Evolutionary conservation across 2,888 invertebrate species (phyloP), one percentile per base, ranked within the genome.

Genomic region (Drosophila quinaria): DNA sequence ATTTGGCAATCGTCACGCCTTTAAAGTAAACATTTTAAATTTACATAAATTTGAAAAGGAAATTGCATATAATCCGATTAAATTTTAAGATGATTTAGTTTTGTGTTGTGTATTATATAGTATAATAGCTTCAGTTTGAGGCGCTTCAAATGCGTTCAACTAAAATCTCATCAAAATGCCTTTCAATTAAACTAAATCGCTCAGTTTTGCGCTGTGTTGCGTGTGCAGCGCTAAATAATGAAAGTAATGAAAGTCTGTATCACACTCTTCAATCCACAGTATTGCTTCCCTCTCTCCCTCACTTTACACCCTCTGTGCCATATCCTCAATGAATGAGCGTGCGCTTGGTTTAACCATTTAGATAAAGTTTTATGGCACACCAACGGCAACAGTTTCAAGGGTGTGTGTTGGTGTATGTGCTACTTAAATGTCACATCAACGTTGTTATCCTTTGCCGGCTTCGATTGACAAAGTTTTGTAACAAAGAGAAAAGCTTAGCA

Each of bases 331-430:
- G 78, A 77, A 76, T 59, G 69, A 74, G 56, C 62, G 58, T 75
- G 65, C 70, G 80, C 85, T 71, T 87, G 87, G 87, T 83, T 84
- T 72, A 84, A 83, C 84, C 84, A 87, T 84, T 84, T 87, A 84
- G 84, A 84, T 84, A 84, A 84, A 84, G 87, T 84, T 84, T 84
- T 84, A 84, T 87, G 84, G 73, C 82, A 83, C 83, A 80, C 83
- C 78, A 78, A 82, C 64, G 81, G 61, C 83, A 75, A 70, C 70
- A 56, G 60, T 74, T 78, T 62, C 15, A 54, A 66, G 68, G 66
- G 52, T 66, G 70, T 62, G 35, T 55, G 15, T 9, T 3, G 29
- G 37, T 58, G 41, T 56, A 39, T 61, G 56, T 56, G 73, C 63
- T 75, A 74, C 67, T 71, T 78, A 78, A 72, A 61, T 76, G 73